Evolutionary conservation across 1,140 invertebrate genomes (phyloP), one percentile per base, ranked within the genome.

Genomic region (Centruroides vittatus): DNA sequence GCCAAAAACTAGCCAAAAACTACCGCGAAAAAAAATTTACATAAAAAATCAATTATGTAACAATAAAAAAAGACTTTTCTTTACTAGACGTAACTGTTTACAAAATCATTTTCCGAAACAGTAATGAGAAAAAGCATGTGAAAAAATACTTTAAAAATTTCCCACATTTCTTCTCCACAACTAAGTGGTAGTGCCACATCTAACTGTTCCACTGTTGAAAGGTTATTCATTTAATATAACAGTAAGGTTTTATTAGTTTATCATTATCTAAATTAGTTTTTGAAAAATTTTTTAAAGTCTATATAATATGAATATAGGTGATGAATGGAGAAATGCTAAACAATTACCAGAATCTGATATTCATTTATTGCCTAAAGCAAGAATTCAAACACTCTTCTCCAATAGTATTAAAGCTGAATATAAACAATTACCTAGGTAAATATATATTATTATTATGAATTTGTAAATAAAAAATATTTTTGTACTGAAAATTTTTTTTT

Each of bases 351-450:
- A 88, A 69, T 87, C 86, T 0, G 83, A 88, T 48, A 79, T 80
- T 67, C 87, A 91, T 70, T 72, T 91, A 6, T 65, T 91, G 51
- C 83, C 86, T 3, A 86, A 86, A 72, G 76, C 85, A n/a, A 79
- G 80, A 65, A 75, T 81, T 11, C 80, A 81, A 55, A 69, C 86
- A 3, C 82, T 84, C 7, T 82, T 87, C 65, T 86, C 85, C 3
- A 86, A 84, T 65, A 86, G 83, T 71, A 82, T 86, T 48, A 83
- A 82, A 71, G 83, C 84, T n/a, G 83, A 86, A 60, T 86, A 86
- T 70, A 81, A 80, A 68, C 76, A 84, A 61, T 71, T 86, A 65
- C 85, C 86, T 62, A 79, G 79, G 81, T 82, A 76, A 70, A 36
- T 53, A 53, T 3, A 8, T 6, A 53, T 53, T 34, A 34, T 53